Percentiles rank a stretch among this genome's conserved stretches.
phyloP scores from a whole-genome alignment of 2,113 vertebrate genomes.

The Halcyon senegalensis region DNA sequence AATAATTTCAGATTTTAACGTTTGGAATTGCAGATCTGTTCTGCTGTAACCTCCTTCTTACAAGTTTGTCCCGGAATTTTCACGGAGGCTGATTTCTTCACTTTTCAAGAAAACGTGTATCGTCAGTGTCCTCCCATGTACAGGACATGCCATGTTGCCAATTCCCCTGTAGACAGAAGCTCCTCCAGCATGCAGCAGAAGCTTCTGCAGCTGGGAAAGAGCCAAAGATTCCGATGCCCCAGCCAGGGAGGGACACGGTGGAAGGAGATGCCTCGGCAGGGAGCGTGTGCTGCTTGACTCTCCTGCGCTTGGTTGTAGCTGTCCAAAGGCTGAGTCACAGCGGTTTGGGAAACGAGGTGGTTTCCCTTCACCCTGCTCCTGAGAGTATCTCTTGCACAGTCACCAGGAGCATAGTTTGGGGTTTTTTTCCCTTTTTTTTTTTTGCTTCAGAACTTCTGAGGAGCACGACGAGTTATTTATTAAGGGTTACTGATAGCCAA shows the following conservation, averaged over 20 bases:
- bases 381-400: neutral
- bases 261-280: neutral
- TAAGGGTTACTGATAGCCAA: neutral
- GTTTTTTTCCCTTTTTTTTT: neutral
- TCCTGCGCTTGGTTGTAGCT: neutral
- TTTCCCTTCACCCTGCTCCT: neutral
- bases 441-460: neutral
- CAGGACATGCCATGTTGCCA: neutral
- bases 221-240: accelerated
- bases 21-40: neutral
- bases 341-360: neutral
- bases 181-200: neutral
- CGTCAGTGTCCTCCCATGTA: neutral
- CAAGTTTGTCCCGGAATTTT: neutral
- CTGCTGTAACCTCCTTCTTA: neutral
- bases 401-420: neutral
- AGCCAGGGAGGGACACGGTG: no score
- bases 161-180: neutral
- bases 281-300: neutral
- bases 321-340: accelerated
- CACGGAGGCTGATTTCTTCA: neutral
- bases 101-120: neutral
- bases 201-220: neutral
- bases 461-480: neutral
- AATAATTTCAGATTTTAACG: neutral